Base-by-base conservation (phyloP, 2,797 vertebrate genomes). In the Menidia menidia region DNA sequence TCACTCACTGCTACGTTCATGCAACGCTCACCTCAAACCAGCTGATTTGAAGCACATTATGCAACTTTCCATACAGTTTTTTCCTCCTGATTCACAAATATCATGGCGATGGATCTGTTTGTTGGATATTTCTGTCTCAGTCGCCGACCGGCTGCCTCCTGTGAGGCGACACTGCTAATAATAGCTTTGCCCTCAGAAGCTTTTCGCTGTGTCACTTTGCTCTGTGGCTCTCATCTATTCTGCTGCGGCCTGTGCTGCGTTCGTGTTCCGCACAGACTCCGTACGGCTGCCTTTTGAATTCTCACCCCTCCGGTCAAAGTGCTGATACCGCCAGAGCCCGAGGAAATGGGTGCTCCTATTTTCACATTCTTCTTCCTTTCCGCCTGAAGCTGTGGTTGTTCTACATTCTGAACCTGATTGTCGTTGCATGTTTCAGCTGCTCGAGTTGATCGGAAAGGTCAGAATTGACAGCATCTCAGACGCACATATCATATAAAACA, bases 271-370 rank as follows among this genome's bases (percentile, higher is more conserved):
- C 62, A 51, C 35, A 18, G 62, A 52, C 33, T 57, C 6, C 0
- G 44, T 45, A 55, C 56, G 55, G 77, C 71, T 31, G 75, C 78
- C 78, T 70, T 56, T 32, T 75, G 32, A 41, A 14, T 68, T 61
- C 39, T 47, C 58, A 51, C 39, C 72, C 80, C 81, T 64, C 44
- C 1, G 13, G 89, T 90, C 72, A 42, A 52, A 42, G 33, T 42
- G 68, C 81, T 66, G 71, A 14, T 16, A 44, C 64, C 48, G 81
- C 79, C 89, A 86, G 59, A n/a, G 79, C 89, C 86, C 6, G 41
- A 55, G 85, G 90, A 91, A 90, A 90, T 92, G 87, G 91, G 90
- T 88, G 87, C 68, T 89, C 92, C 76, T 68, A 54, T 89, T 90
- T 87, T 74, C 59, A 51, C 44, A 55, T 63, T 69, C 64, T 48